Evolutionary conservation across 37 sponge, comb jelly and placozoan species (phyloP), one percentile per base, ranked within the genome.

Genomic region (Spongia lamella): DNA sequence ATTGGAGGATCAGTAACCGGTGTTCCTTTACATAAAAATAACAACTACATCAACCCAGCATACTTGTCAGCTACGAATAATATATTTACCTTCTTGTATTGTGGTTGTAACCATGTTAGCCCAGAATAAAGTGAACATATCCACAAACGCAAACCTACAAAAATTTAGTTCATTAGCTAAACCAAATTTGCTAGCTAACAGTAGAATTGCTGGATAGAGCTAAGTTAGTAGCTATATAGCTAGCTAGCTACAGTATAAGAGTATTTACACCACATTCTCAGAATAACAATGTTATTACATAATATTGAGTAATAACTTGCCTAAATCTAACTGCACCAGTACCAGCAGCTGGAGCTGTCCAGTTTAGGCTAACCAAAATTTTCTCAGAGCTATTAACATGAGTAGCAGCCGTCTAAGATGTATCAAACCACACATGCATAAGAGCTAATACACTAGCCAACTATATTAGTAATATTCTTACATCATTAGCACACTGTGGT

Each of bases 301-400:
- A 7, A 30, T 33, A 31, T 4, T 64, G 29, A 19, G 14, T 7
- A 5, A 20, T n/a, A 13, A 16, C 3, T 7, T 43, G 47, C 78
- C 51, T 21, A 24, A 77, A 77, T 0, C 20, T 16, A 65, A 77
- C 66, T 30, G 39, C 53, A 30, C 80, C 80, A 61, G 71, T 79
- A 6, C 53, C 71, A 59, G 33, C 63, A 33, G 71, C 9, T 20
- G 80, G 80, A 20, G 80, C 80, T 22, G 63, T 79, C 80, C 80
- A 79, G 3, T 15, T 11, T 2, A 79, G 17, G 3, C 51, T 61
- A 0, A 79, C 53, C 20, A 62, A 61, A 49, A 36, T 49, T 25
- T 79, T 79, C 19, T 43, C 60, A 47, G 21, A 17, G 39, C 0
- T 7, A 1, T 17, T 56, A 25, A 34, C 43, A 54, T 78, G 79